These are phyloP conservation scores for Lerema accius DNA, from an alignment of 1,140 invertebrate species.

Conservation along the genomic window DNA sequence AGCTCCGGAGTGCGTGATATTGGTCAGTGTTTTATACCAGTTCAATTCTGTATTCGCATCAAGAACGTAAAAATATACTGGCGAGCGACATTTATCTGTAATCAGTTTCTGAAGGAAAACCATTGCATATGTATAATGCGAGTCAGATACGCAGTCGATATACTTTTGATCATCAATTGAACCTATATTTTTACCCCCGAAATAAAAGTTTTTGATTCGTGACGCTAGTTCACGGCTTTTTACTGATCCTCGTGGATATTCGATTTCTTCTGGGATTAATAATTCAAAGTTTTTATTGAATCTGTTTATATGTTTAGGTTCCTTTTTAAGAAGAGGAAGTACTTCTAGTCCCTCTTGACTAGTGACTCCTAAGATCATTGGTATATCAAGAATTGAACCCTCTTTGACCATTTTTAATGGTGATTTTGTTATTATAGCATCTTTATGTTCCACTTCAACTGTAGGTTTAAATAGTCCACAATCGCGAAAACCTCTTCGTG, in stretches of 20 bases:
- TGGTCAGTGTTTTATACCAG: no score
- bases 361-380: not conserved
- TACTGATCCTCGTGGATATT: not conserved
- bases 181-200: not conserved
- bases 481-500: not conserved
- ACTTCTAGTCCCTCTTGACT: not conserved
- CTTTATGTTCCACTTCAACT: not conserved
- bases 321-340: not conserved
- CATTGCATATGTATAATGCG: no score
- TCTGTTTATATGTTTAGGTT: not conserved
- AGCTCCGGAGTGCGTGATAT: no score
- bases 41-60: no score
- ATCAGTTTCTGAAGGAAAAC: no score
- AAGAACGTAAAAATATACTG: no score
- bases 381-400: not conserved
- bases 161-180: no score
- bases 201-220: constrained; percentile 3
- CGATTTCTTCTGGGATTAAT: not conserved
- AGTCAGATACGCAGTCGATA: no score
- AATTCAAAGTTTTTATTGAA: not conserved
- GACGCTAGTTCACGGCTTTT: not conserved
- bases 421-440: not conserved
- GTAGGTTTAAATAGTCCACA: not conserved
- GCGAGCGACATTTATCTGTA: no score
- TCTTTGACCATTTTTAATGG: not conserved